Evolutionary conservation across 2,797 vertebrate genomes (phyloP).

Genomic region (Melanotaenia boesemani): DNA sequence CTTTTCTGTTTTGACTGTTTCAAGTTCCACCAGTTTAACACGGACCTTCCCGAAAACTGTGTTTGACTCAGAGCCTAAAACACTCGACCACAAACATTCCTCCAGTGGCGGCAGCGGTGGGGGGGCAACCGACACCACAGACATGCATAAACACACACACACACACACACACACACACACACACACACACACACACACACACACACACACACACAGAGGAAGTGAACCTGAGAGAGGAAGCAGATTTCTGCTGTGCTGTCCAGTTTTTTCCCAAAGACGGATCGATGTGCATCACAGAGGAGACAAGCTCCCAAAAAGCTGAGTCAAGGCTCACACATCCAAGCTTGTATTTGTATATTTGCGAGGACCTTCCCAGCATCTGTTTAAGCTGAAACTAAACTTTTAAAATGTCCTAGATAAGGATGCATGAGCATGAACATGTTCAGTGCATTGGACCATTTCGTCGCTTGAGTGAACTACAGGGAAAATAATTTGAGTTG

Average conservation of each 20-base stretch:
- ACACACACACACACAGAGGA: constrained; percentile 50
- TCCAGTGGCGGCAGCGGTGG: constrained; percentile 4
- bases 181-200: too few species aligned
- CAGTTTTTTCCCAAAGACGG: constrained; percentile 46
- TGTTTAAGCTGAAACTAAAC: not conserved
- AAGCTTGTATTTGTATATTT: not conserved
- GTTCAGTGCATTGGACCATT: constrained; percentile 1
- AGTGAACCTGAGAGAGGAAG: constrained; percentile 69
- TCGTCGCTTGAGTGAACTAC: not conserved
- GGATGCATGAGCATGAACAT: not conserved
- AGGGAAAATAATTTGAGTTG: constrained; percentile 14
- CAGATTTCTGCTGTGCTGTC: constrained; percentile 67
- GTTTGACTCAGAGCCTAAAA: constrained; percentile 65
- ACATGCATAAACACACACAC: too few species aligned
- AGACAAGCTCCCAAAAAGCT: constrained; percentile 61
- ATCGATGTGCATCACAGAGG: constrained; percentile 60
- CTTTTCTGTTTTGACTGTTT: constrained; percentile 51
- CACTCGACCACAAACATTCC: constrained; percentile 73
- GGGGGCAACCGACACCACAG: constrained; percentile 56
- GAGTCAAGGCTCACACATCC: constrained; percentile 62
- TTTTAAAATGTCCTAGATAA: not conserved
- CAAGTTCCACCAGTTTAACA: constrained; percentile 51
- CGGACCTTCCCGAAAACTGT: constrained; percentile 49
- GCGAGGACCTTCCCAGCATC: not conserved
- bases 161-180: constrained; percentile 15